Evolutionary conservation across 2,113 vertebrate species (phyloP).

Genomic region (human (Homo sapiens)): GRCh38 chr11:82994501-82995000

Average conservation of each 20-base stretch:
- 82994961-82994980: slow-evolving; percentile 1
- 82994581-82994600: neutral
- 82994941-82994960: neutral
- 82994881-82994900: neutral
- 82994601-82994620: neutral
- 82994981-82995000: neutral
- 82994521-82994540: neutral
- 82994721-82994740: neutral
- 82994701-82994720: neutral
- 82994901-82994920: neutral
- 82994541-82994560: neutral
- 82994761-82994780: neutral
- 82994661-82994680: too few relatives aligned
- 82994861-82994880: neutral
- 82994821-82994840: neutral
- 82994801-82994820: neutral
- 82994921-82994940: neutral
- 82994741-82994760: neutral
- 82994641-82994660: neutral
- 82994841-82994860: neutral
- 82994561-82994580: neutral
- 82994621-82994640: neutral
- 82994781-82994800: neutral
- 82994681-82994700: neutral
- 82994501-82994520: neutral